phyloP scores from a whole-genome alignment of 2,888 invertebrate genomes.

The Philereme vetulata region DNA sequence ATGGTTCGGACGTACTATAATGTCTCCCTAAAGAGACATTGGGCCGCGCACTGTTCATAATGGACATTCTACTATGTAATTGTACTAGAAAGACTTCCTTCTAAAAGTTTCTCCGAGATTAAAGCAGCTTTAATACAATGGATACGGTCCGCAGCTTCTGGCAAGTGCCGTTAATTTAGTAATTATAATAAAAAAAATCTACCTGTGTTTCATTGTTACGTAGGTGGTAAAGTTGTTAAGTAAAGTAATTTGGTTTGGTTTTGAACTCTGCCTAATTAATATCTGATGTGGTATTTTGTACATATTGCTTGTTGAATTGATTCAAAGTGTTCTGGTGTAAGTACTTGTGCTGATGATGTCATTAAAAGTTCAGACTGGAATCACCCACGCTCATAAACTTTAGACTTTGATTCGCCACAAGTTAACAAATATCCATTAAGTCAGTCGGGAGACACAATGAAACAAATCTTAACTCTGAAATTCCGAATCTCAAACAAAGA shows the following conservation, averaged over 20 bases:
- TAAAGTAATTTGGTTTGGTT: neutral
- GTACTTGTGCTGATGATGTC: neutral
- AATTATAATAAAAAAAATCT: conserved; percentile 5
- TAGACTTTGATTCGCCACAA: conserved; percentile 16
- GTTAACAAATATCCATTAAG: conserved; percentile 20
- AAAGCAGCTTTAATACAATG: conserved; percentile 32
- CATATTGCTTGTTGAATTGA: neutral
- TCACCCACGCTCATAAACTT: conserved; percentile 4
- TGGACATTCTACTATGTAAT: conserved; percentile 47
- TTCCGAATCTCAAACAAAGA: conserved; percentile 59
- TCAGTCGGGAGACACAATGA: conserved; percentile 33
- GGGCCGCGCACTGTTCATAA: conserved; percentile 50
- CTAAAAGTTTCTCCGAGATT: conserved; percentile 39
- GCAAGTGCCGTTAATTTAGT: conserved; percentile 15
- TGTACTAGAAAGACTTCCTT: conserved; percentile 44
- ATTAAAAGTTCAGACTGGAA: conserved; percentile 10
- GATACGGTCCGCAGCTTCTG: conserved; percentile 16
- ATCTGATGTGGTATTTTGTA: too few relatives aligned
- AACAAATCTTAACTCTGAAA: conserved; percentile 46
- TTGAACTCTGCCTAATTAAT: neutral
- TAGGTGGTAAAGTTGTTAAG: neutral
- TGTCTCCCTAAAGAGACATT: conserved; percentile 64
- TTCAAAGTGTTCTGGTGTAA: neutral
- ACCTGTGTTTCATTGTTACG: conserved; percentile 4
- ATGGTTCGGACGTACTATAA: conserved; percentile 52